Evolutionary conservation across 2,888 invertebrate genomes (phyloP).

Genomic region (Brachynemurus nebulosus): DNA sequence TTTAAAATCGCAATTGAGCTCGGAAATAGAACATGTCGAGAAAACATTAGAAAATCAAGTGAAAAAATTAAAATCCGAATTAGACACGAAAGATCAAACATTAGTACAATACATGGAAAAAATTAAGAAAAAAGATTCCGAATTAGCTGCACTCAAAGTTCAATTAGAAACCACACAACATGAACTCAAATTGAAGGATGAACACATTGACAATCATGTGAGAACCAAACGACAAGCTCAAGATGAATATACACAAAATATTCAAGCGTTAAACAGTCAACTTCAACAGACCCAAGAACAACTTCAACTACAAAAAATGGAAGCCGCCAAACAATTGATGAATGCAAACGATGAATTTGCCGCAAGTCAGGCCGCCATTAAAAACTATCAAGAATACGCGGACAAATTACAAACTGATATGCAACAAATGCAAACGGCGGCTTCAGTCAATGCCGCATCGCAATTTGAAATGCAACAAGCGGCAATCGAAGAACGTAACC

Average conservation of each 20-base stretch:
- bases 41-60: conserved; percentile 36
- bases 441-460: conserved; percentile 10
- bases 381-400: conserved; percentile 14
- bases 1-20: conserved; percentile 6
- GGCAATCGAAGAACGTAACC: conserved; percentile 19
- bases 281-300: conserved; percentile 26
- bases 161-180: conserved; percentile 23
- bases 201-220: conserved; percentile 21
- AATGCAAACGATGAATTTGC: conserved; percentile 8
- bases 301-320: conserved; percentile 1
- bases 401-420: conserved; percentile 13
- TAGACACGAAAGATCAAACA: conserved; percentile 27
- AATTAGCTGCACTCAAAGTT: conserved; percentile 22
- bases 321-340: conserved; percentile 13
- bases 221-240: conserved; percentile 15
- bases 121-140: conserved; percentile 32
- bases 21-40: neutral
- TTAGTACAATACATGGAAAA: conserved; percentile 23
- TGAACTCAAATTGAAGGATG: conserved; percentile 23
- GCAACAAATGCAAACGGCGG: conserved; percentile 9
- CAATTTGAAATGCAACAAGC: conserved; percentile 12
- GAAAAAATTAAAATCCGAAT: conserved; percentile 40
- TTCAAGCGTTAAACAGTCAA: conserved; percentile 27
- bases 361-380: conserved; percentile 3
- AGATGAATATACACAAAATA: conserved; percentile 22